phyloP scores from a whole-genome alignment of 2,888 invertebrate species.

The Xylota sylvarum region DNA sequence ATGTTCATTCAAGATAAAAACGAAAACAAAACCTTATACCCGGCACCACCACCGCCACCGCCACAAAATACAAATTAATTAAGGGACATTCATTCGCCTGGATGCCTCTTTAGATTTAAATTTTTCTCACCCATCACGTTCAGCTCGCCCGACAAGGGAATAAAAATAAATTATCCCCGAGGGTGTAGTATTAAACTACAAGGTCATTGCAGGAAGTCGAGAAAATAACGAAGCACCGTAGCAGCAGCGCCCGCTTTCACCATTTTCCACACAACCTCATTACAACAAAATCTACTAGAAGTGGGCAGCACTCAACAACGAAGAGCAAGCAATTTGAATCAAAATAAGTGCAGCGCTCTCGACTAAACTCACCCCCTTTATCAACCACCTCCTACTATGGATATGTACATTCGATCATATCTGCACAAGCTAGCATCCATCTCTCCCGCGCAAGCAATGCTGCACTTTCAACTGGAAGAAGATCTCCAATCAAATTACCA shows the following conservation, averaged over 20 bases:
- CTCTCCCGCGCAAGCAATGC: constrained; percentile 8
- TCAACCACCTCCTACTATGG: not conserved
- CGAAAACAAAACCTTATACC: not conserved
- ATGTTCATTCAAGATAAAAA: not conserved
- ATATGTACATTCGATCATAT: constrained; percentile 22
- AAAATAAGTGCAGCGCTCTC: constrained; percentile 63
- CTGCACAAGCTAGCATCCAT: not conserved
- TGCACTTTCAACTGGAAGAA: constrained; percentile 24
- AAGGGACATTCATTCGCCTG: constrained; percentile 57
- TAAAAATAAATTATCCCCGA: constrained; percentile 64
- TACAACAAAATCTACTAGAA: constrained; percentile 35
- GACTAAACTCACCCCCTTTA: constrained; percentile 11
- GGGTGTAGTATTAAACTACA: constrained; percentile 65
- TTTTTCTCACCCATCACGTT: constrained; percentile 24
- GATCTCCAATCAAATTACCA: constrained; percentile 45
- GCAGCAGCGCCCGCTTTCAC: not conserved
- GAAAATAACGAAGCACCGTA: constrained; percentile 8
- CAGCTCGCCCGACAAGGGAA: constrained; percentile 17
- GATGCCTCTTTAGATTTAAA: constrained; percentile 55
- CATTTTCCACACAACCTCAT: constrained; percentile 33
- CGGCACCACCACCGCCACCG: not conserved
- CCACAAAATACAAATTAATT: constrained; percentile 67
- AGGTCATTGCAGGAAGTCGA: constrained; percentile 64
- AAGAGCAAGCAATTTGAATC: constrained; percentile 61
- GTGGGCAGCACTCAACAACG: constrained; percentile 38